Conservation (phyloP, 1,140 invertebrate species). For the Sinella curviseta region DNA sequence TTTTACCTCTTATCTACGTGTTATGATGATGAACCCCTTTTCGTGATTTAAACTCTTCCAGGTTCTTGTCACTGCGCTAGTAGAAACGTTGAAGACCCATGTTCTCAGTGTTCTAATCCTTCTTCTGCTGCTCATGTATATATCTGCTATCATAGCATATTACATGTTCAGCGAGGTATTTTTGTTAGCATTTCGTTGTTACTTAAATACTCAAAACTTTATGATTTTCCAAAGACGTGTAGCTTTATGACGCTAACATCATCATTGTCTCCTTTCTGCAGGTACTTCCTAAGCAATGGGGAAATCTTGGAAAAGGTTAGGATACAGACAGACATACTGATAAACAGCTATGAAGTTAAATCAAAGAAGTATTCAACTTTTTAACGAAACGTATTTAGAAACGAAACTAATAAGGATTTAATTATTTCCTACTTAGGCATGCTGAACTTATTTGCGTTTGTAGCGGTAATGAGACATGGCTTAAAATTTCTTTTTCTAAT, state of each 20-base stretch:
- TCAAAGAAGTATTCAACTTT: not conserved
- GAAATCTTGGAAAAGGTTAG: conserved; percentile 11
- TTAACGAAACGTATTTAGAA: too few relatives aligned
- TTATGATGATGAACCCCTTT: too few relatives aligned
- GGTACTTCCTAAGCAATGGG: conserved; percentile 22
- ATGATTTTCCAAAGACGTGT: too few relatives aligned
- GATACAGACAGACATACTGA: not conserved
- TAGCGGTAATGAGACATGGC: too few relatives aligned
- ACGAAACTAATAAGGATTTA: too few relatives aligned
- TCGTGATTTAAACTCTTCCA: not conserved
- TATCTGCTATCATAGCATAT: conserved; percentile 37
- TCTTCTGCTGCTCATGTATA: conserved; percentile 42
- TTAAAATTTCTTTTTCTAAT: too few relatives aligned
- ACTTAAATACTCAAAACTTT: too few relatives aligned
- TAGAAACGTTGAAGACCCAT: conserved; percentile 41
- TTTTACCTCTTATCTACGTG: too few relatives aligned
- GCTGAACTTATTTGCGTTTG: conserved; percentile 37
- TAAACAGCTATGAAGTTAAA: too few relatives aligned
- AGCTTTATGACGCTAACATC: too few relatives aligned
- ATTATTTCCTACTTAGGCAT: conserved; percentile 37
- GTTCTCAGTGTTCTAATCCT: conserved; percentile 43
- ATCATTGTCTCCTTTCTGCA: too few relatives aligned
- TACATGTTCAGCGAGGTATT: conserved; percentile 40
- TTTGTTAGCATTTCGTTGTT: too few relatives aligned
- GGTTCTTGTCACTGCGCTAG: conserved; percentile 41